Conservation (phyloP, 2,797 vertebrate species). For the Ceyx erithaca region DNA sequence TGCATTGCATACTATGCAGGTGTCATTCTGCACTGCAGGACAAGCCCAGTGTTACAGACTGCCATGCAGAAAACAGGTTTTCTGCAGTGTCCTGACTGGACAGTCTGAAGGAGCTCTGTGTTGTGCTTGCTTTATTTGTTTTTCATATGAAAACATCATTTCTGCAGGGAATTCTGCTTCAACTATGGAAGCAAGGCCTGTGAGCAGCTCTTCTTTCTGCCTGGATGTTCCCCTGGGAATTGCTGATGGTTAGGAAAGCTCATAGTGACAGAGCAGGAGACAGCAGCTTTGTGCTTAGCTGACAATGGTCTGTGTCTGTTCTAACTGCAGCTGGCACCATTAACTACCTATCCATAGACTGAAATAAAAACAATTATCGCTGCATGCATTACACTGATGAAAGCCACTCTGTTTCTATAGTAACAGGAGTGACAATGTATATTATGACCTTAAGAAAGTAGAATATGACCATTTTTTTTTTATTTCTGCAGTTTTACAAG, state of each 20-base stretch:
- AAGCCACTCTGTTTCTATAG: conserved; percentile 58
- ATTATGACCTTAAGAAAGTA: conserved; percentile 28
- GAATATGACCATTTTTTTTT: neutral
- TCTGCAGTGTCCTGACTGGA: neutral
- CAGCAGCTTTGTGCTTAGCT: conserved; percentile 43
- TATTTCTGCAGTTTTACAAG: neutral
- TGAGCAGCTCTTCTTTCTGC: conserved; percentile 13
- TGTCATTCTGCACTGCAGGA: neutral
- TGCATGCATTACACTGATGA: conserved; percentile 37
- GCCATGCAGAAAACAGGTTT: neutral
- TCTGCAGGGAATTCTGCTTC: conserved; percentile 32
- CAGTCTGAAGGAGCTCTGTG: neutral
- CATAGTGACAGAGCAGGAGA: neutral
- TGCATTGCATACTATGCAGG: neutral
- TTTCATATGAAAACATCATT: conserved; percentile 4
- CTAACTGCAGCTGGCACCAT: conserved; percentile 41
- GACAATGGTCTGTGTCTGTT: conserved; percentile 34
- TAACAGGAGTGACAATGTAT: conserved; percentile 19
- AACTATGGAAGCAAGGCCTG: neutral
- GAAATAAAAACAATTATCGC: conserved; percentile 50
- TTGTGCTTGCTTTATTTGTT: neutral
- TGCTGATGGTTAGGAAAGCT: conserved; percentile 39
- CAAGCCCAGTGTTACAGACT: neutral
- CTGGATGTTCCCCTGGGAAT: conserved; percentile 26
- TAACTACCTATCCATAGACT: conserved; percentile 30